Percentiles rank a stretch among this genome's conserved stretches.
Conservation (phyloP, 2,888 invertebrate species). For the Thecocarcelia acutangulata region DNA sequence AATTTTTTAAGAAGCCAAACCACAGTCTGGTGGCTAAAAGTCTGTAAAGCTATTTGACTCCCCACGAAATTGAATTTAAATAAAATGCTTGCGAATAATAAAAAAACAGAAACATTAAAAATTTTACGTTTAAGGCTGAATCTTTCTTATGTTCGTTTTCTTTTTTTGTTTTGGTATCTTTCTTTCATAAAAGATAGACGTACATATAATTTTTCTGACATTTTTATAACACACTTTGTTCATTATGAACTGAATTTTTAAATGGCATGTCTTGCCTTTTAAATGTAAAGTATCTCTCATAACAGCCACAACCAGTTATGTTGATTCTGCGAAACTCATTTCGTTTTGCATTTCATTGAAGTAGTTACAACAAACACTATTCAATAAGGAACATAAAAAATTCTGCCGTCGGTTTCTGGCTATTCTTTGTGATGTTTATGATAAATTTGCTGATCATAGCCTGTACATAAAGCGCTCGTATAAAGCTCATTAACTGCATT, state of each 20-base stretch:
- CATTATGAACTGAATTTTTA: constrained; percentile 59
- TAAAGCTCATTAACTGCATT: no score
- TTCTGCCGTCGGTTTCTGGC: no score
- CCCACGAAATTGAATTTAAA: constrained; percentile 64
- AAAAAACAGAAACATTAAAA: constrained; percentile 28
- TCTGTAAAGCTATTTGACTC: constrained; percentile 45
- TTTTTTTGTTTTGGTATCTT: constrained; percentile 27
- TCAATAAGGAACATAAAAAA: no score
- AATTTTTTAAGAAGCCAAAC: constrained; percentile 11
- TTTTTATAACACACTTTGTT: constrained; percentile 61
- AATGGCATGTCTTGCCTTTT: constrained; percentile 25
- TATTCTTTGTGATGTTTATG: no score
- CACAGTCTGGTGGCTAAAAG: constrained; percentile 46
- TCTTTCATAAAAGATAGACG: constrained; percentile 54
- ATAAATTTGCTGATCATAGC: no score
- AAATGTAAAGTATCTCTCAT: not conserved
- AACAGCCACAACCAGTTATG: constrained; percentile 1
- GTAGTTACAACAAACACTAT: no score
- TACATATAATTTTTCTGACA: constrained; percentile 63
- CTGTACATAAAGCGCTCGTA: no score
- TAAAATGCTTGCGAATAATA: constrained; percentile 14
- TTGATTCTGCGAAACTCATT: constrained; percentile 2
- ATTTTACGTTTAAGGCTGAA: constrained; percentile 23
- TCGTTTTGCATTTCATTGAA: constrained; percentile 1
- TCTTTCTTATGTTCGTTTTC: constrained; percentile 5